Base-by-base conservation (phyloP, 2,113 vertebrate species). In the Neopipo cinnamomea region DNA sequence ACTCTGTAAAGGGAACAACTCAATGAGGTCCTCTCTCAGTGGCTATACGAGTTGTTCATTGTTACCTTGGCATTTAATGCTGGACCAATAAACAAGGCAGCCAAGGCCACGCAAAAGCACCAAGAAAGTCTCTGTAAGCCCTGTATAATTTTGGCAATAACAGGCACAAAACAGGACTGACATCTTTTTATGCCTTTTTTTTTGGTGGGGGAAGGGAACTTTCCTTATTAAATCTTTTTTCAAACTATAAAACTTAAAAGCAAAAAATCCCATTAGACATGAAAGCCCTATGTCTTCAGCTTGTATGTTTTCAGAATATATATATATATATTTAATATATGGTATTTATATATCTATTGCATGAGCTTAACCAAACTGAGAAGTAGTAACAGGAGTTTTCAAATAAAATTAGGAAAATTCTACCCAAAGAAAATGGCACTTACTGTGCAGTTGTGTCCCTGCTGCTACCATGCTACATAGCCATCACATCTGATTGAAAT, bases 401-500 rank as follows among this genome's bases (percentile, higher is more conserved):
- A 86, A 84, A 90, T 37, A 92, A 78, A 95, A 89, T 84, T 46
- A 73, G 66, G 66, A 84, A 86, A 85, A 27, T 86, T 59, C 24
- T 72, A 52, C 73, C 61, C 85, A 70, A 84, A 87, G 67, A 76
- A 93, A 88, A 92, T 66, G 90, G 53, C 70, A 87, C 52, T 62
- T 55, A 55, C 72, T 41, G 42, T 87, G 88, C 67, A 71, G 50
- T 67, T 28, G 58, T 49, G 85, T 80, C 78, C 89, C 73, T 91
- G 85, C 89, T 76, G 81, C 88, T 84, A 91, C 61, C 42, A 81
- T 12, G 46, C 82, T 79, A 74, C 77, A 27, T 8, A 85, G 62
- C 62, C 79, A 83, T 68, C 86, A 79, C 92, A 97, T 94, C 92
- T 97, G 94, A 78, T 52, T 92, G 92, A 88, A 89, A 90, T 74